These are phyloP conservation scores for Micronycteris hirsuta DNA, from an alignment of 2,113 vertebrate species.

Conservation along the genomic window DNA sequence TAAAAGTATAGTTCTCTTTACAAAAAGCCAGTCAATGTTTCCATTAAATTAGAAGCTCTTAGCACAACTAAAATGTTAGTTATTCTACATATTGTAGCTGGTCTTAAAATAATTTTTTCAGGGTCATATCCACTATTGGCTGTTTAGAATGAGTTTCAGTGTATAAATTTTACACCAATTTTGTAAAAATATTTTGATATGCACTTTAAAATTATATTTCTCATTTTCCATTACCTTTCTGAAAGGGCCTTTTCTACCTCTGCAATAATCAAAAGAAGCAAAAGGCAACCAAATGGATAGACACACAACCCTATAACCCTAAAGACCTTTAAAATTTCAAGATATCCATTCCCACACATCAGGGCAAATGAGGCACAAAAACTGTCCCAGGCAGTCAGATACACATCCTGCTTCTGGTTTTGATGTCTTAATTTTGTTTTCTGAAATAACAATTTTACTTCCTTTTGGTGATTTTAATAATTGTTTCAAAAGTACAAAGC, in stretches of 20 bases:
- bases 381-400: neutral
- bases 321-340: neutral
- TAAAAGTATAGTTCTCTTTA: neutral
- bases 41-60: neutral
- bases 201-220: constrained; percentile 31
- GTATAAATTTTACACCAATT: neutral
- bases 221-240: neutral
- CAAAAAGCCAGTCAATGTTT: neutral
- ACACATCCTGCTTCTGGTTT: neutral
- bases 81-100: neutral
- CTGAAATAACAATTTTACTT: neutral
- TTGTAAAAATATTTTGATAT: neutral
- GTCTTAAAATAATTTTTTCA: neutral
- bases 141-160: neutral
- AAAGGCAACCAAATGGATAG: neutral
- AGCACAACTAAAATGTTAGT: neutral
- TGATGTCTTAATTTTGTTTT: neutral
- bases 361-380: neutral
- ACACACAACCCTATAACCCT: neutral
- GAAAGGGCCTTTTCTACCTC: neutral
- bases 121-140: neutral
- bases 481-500: neutral
- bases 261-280: neutral
- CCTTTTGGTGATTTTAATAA: neutral
- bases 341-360: neutral